A percentile compares a stretch with the other conserved stretches of the same genome.
Conservation (phyloP, 2,888 invertebrate species). For the Serripes groenlandicus region DNA sequence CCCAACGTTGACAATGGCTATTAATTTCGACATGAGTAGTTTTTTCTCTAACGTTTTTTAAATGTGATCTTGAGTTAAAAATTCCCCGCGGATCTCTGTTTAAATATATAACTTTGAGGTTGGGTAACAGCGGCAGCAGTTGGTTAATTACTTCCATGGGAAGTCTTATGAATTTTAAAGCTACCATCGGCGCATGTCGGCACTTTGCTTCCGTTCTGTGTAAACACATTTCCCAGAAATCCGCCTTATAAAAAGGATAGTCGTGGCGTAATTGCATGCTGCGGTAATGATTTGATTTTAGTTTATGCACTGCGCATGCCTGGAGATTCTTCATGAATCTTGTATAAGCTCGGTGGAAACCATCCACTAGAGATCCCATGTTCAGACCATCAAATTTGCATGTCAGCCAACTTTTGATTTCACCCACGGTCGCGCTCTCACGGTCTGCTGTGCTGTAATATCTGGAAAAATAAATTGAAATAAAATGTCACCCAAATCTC, state of each 20-base stretch:
- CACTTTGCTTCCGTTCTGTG: neutral
- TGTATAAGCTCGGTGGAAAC: constrained; percentile 37
- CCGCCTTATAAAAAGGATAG: neutral
- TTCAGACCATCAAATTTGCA: constrained; percentile 35
- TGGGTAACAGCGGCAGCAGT: constrained; percentile 32
- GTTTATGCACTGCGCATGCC: constrained; percentile 3
- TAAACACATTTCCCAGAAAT: neutral
- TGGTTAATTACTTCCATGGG: neutral
- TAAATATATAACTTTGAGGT: constrained; percentile 36
- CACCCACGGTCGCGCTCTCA: constrained; percentile 17
- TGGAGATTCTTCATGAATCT: constrained; percentile 33
- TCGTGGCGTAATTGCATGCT: neutral
- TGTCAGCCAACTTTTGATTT: constrained; percentile 48
- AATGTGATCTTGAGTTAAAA: constrained; percentile 25
- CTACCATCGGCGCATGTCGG: constrained; percentile 1
- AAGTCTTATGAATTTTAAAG: constrained; percentile 20
- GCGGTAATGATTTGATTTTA: neutral
- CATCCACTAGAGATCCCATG: constrained; percentile 21
- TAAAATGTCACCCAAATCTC: too few relatives aligned
- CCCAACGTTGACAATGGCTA: neutral
- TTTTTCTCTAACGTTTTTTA: neutral
- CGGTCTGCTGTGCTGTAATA: neutral
- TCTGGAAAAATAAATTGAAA: neutral
- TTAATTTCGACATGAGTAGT: neutral
- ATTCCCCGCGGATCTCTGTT: constrained; percentile 42